Evolutionary conservation across 2,888 invertebrate genomes (phyloP).

Genomic region (Bimastos eiseni): DNA sequence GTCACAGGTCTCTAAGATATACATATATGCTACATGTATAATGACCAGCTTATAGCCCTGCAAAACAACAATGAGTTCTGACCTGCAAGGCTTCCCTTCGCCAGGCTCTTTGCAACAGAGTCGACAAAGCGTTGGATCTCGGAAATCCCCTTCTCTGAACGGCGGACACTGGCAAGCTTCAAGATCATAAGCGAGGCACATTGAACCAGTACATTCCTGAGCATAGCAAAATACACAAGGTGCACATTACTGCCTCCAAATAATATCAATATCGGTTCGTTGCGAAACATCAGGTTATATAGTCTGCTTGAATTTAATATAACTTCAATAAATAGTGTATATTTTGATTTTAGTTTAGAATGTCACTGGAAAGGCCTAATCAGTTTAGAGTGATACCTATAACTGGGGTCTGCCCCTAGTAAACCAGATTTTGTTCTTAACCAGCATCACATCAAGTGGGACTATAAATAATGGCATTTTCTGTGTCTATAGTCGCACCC

Average conservation of each 20-base stretch:
- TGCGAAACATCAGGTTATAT: not conserved
- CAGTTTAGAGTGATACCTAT: not conserved
- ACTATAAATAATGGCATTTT: too few species aligned
- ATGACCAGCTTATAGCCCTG: not conserved
- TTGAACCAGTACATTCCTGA: constrained; percentile 51
- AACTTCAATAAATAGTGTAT: not conserved
- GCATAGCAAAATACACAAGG: not conserved
- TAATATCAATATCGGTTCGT: not conserved
- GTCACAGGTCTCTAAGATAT: not conserved
- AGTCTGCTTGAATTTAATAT: not conserved
- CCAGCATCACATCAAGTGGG: not conserved
- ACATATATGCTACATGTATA: too few species aligned
- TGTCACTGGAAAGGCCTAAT: not conserved
- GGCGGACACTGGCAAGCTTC: constrained; percentile 51
- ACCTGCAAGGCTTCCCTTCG: constrained; percentile 77
- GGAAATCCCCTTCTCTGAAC: constrained; percentile 44
- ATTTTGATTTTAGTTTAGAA: not conserved
- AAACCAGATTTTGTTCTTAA: not conserved
- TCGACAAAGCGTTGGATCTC: constrained; percentile 70
- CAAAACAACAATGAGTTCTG: constrained; percentile 52
- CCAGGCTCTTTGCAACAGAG: constrained; percentile 87
- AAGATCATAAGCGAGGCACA: constrained; percentile 49
- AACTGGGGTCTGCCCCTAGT: not conserved
- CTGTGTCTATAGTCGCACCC: too few species aligned
- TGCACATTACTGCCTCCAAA: not conserved